Conservation (phyloP, 2,888 invertebrate genomes). For the Gastracanthus pulcherrimus region DNA sequence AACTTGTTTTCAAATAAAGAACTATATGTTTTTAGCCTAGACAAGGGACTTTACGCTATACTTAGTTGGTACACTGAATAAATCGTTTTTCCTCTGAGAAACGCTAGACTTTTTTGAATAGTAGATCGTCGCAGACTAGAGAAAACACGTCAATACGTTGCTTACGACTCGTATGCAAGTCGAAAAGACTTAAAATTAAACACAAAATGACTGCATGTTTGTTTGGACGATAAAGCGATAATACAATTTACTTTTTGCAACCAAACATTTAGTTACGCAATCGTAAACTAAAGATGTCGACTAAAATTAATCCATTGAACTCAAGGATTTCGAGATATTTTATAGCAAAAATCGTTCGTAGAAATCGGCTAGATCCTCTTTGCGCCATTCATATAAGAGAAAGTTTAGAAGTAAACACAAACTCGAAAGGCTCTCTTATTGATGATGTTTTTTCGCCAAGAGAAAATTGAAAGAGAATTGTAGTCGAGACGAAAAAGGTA, state of each 20-base stretch:
- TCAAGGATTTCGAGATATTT: slow-evolving; percentile 4
- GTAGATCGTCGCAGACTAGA: not conserved
- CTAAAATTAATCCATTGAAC: not conserved
- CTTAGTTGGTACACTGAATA: slow-evolving; percentile 4
- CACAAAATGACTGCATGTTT: slow-evolving; percentile 14
- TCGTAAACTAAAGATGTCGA: not conserved
- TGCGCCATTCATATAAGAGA: slow-evolving; percentile 1
- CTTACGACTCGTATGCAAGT: slow-evolving; percentile 3
- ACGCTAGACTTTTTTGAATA: slow-evolving; percentile 17
- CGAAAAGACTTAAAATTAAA: slow-evolving; percentile 4
- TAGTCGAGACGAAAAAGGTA: slow-evolving; percentile 12
- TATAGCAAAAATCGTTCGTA: slow-evolving; percentile 15
- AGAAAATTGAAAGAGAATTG: slow-evolving; percentile 27
- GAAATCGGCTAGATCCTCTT: slow-evolving; percentile 11
- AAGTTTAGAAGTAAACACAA: not conserved
- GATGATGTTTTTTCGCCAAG: not conserved
- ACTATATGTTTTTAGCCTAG: slow-evolving; percentile 23
- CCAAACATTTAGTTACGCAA: slow-evolving; percentile 21
- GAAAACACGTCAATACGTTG: slow-evolving; percentile 22
- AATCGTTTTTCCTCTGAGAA: slow-evolving; percentile 19
- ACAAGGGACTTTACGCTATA: not conserved
- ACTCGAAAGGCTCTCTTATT: slow-evolving; percentile 3
- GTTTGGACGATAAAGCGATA: not conserved
- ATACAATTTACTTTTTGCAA: slow-evolving; percentile 10
- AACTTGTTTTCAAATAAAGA: slow-evolving; percentile 1